phyloP scores from a whole-genome alignment of 1,140 invertebrate genomes.

The Daktulosphaira vitifoliae region DNA sequence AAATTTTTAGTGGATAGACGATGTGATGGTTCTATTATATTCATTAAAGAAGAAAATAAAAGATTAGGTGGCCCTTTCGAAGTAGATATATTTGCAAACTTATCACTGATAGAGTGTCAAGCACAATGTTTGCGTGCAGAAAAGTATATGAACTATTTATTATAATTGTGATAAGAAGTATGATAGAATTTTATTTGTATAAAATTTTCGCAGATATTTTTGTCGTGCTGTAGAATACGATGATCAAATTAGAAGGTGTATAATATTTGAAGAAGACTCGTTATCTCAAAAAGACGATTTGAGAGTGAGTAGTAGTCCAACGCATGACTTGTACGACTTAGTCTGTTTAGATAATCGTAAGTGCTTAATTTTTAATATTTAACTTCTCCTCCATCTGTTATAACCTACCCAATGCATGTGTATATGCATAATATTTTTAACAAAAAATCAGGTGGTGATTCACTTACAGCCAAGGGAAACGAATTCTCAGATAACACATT shows the following conservation, averaged over 20 bases:
- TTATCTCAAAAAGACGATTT: slow-evolving; percentile 76
- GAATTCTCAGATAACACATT: slow-evolving; percentile 76
- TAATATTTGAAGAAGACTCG: slow-evolving; percentile 80
- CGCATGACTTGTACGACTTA: slow-evolving; percentile 74
- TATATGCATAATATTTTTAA: slow-evolving; percentile 25
- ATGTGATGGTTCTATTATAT: slow-evolving; percentile 74
- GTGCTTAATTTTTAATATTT: slow-evolving; percentile 42
- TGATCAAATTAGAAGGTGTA: slow-evolving; percentile 71
- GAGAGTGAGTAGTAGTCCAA: slow-evolving; percentile 66
- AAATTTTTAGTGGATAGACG: slow-evolving; percentile 60
- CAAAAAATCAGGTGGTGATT: slow-evolving; percentile 28
- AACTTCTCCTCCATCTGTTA: neutral
- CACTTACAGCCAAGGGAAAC: slow-evolving; percentile 44
- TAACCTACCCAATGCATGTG: slow-evolving; percentile 8
- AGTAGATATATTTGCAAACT: slow-evolving; percentile 73
- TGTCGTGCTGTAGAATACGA: slow-evolving; percentile 85
- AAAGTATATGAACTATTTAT: slow-evolving; percentile 51
- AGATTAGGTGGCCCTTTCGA: slow-evolving; percentile 77
- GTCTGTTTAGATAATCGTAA: slow-evolving; percentile 79
- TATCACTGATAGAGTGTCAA: slow-evolving; percentile 76
- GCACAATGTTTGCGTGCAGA: slow-evolving; percentile 66
- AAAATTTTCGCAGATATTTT: slow-evolving; percentile 73
- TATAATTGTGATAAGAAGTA: neutral
- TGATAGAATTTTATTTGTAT: slow-evolving; percentile 12
- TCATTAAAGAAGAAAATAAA: slow-evolving; percentile 81